Evolutionary conservation across 2,113 vertebrate genomes (phyloP).

Genomic region (Oreotragus oreotragus): DNA sequence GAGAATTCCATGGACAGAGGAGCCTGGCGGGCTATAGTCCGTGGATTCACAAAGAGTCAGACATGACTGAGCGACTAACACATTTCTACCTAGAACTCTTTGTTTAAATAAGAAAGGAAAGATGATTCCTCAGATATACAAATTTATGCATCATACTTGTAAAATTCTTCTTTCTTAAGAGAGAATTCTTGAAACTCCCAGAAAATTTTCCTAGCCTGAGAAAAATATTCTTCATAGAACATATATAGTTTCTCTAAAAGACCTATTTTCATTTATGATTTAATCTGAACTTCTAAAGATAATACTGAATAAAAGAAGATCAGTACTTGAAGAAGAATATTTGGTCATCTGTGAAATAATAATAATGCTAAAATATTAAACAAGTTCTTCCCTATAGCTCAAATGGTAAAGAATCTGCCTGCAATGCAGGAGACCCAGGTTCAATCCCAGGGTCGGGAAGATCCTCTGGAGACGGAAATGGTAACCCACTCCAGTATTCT

Average conservation of each 20-base stretch:
- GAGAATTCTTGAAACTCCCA: background rate
- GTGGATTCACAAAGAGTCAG: background rate
- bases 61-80: background rate
- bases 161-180: background rate
- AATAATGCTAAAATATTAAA: background rate
- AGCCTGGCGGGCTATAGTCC: background rate
- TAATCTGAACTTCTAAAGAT: background rate
- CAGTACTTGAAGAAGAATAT: background rate
- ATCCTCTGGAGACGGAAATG: background rate
- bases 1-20: background rate
- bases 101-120: background rate
- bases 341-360: background rate
- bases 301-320: background rate
- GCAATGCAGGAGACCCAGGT: background rate
- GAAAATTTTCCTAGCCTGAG: background rate
- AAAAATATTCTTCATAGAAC: background rate
- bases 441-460: background rate
- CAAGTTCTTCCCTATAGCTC: background rate
- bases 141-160: background rate
- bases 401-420: background rate
- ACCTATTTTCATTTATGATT: background rate
- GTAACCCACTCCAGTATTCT: background rate
- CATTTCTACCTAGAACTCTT: background rate
- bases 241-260: background rate
- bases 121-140: background rate